Percentiles rank a stretch among this genome's conserved stretches.
phyloP scores from a whole-genome alignment of 2,113 vertebrate species.

The Heterotis niloticus region DNA sequence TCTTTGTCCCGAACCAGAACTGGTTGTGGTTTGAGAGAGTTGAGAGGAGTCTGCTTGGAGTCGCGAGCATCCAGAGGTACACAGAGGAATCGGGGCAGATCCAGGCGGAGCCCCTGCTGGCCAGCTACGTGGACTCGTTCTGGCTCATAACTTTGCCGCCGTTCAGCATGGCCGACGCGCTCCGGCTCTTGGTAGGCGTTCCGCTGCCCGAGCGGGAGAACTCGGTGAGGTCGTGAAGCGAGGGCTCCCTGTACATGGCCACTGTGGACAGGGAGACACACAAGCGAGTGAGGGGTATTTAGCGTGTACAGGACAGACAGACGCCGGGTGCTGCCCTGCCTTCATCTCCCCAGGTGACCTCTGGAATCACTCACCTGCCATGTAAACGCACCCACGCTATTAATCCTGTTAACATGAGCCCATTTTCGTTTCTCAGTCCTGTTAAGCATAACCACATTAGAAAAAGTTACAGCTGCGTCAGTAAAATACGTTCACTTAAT shows the following conservation, averaged over 20 bases:
- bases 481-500: too few relatives aligned
- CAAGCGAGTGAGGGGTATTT: neutral
- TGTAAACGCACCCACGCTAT: too few relatives aligned
- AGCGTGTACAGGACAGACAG: too few relatives aligned
- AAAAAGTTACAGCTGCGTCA: too few relatives aligned
- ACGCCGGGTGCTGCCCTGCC: too few relatives aligned
- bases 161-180: slow-evolving; percentile 89
- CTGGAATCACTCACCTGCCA: too few relatives aligned
- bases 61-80: slow-evolving; percentile 72
- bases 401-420: too few relatives aligned
- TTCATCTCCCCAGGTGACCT: too few relatives aligned
- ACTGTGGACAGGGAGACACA: slow-evolving; percentile 64
- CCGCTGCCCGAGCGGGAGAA: slow-evolving; percentile 92
- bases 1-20: slow-evolving; percentile 56
- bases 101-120: slow-evolving; percentile 37
- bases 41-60: slow-evolving; percentile 61
- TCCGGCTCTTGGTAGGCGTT: slow-evolving; percentile 96
- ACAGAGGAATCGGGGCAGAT: slow-evolving; percentile 65
- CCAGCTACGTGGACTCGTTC: slow-evolving; percentile 91
- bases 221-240: slow-evolving; percentile 95
- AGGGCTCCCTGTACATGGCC: slow-evolving; percentile 98
- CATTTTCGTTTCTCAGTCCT: too few relatives aligned
- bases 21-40: slow-evolving; percentile 46
- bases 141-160: slow-evolving; percentile 93
- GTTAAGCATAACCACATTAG: too few relatives aligned